Evolutionary conservation across 2,113 vertebrate species (phyloP).

Genomic region (Halichoerus grypus): DNA sequence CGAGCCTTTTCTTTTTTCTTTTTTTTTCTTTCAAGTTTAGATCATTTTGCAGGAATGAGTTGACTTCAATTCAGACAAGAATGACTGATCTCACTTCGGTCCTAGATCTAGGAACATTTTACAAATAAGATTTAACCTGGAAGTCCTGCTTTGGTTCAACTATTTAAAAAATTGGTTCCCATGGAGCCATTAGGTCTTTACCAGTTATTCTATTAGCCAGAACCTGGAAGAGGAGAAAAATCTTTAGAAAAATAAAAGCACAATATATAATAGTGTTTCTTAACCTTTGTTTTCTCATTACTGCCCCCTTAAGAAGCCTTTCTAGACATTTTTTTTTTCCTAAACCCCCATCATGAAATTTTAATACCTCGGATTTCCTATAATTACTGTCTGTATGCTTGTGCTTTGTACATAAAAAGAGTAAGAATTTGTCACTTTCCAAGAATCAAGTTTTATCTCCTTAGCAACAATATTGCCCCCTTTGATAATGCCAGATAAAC

Average conservation of each 20-base stretch:
- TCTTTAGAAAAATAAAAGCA: conserved; percentile 58
- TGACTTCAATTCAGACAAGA: conserved; percentile 7
- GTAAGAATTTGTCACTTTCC: not conserved
- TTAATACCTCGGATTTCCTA: not conserved
- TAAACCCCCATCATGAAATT: not conserved
- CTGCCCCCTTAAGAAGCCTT: not conserved
- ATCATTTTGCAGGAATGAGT: not conserved
- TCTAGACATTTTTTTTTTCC: not conserved
- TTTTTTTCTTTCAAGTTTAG: not conserved
- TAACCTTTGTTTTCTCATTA: not conserved
- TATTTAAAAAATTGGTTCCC: conserved; percentile 53
- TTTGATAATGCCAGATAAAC: not conserved
- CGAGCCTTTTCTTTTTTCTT: not conserved
- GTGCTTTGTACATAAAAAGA: not conserved
- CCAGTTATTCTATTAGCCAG: conserved; percentile 52
- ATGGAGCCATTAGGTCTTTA: conserved; percentile 12
- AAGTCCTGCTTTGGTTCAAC: not conserved
- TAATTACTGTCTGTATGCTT: not conserved
- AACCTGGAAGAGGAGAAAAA: not conserved
- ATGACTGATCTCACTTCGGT: not conserved
- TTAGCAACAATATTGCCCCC: not conserved
- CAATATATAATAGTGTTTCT: not conserved
- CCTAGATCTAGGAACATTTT: not conserved
- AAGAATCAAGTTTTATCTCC: not conserved
- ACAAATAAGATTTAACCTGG: conserved; percentile 55